Conservation (phyloP, 2,797 vertebrate species). For the Aulostomus chinensis region DNA sequence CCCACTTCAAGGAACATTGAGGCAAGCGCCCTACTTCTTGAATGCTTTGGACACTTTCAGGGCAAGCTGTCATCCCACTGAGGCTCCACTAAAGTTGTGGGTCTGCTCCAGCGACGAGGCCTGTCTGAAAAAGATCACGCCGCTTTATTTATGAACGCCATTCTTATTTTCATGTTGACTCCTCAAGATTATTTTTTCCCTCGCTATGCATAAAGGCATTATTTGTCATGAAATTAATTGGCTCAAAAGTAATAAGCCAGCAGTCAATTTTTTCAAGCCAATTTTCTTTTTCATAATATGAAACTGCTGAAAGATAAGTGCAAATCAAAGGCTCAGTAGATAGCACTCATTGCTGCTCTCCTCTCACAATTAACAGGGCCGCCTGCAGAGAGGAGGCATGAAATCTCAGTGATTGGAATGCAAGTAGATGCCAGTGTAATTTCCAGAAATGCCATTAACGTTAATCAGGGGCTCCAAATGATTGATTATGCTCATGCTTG, state of each 20-base stretch:
- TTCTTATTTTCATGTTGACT: conserved; percentile 47
- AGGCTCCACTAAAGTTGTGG: conserved; percentile 9
- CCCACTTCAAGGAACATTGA: conserved; percentile 65
- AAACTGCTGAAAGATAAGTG: conserved; percentile 72
- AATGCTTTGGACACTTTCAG: conserved; percentile 70
- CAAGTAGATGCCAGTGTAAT: conserved; percentile 57
- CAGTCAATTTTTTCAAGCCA: conserved; percentile 57
- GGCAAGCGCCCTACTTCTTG: conserved; percentile 71
- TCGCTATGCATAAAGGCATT: conserved; percentile 48
- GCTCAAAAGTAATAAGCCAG: conserved; percentile 66
- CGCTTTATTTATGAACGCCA: conserved; percentile 25
- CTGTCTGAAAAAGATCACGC: conserved; percentile 9
- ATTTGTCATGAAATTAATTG: conserved; percentile 74
- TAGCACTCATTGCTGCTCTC: conserved; percentile 53
- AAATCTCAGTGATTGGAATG: conserved; percentile 71
- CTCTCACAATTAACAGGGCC: conserved; percentile 61
- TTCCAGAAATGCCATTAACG: conserved; percentile 63
- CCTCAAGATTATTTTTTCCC: conserved; percentile 57
- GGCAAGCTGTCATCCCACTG: conserved; percentile 44
- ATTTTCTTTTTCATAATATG: conserved; percentile 70
- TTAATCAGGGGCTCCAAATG: conserved; percentile 61
- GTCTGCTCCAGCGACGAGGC: conserved; percentile 7
- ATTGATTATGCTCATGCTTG: conserved; percentile 39
- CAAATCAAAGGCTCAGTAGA: conserved; percentile 73
- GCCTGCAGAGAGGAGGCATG: conserved; percentile 66